Base-by-base conservation (phyloP, 2,797 vertebrate genomes). In the Pseudocheirus occidentalis region DNA sequence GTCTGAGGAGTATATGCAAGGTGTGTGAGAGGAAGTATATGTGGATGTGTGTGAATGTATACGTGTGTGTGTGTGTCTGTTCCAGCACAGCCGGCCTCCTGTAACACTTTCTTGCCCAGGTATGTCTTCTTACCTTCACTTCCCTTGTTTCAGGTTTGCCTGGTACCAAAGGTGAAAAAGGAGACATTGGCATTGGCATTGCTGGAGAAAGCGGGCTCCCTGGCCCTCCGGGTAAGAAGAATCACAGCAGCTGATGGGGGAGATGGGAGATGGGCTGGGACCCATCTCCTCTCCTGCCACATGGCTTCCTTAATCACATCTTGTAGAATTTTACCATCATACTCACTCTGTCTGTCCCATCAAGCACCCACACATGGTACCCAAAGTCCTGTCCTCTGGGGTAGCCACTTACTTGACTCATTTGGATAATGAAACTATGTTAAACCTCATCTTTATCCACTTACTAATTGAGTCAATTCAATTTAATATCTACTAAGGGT, bases 151-250 rank as follows among this genome's bases (percentile, higher is more conserved):
- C 97, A 99, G 99, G 99, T 93, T 98, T 99, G 46, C 99, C 98
- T 0, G 99, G 99, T 0, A 98, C 98, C 93, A 97, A 98, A 53
- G 99, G 99, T 96, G 99, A 99, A 95, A 99, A 99, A 90, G 99
- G 99, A 91, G 99, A 99, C 95, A 99, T 98, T 92, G 99, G 99
- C 0, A 52, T 99, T 53, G 99, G 99, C 92, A 96, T 99, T 58
- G 99, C 99, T 98, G 99, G 99, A 98, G 99, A 99, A 96, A 97
- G 97, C 1, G 99, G 99, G 94, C 99, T 99, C 27, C 99, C 99
- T 0, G 99, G 99, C 46, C 98, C 99, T 95, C 99, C 99, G 99
- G 99, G 99, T 99, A 98, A 98, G 93, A 97, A 62, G 93, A 94
- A 10, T 52, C 81, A 89, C 13, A 7, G 58, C 4, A 90, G 18